Percentiles rank a stretch among this genome's conserved stretches.
These are phyloP conservation scores for Formicarius rufipectus DNA, from an alignment of 2,113 vertebrate genomes.

Conservation along the genomic window DNA sequence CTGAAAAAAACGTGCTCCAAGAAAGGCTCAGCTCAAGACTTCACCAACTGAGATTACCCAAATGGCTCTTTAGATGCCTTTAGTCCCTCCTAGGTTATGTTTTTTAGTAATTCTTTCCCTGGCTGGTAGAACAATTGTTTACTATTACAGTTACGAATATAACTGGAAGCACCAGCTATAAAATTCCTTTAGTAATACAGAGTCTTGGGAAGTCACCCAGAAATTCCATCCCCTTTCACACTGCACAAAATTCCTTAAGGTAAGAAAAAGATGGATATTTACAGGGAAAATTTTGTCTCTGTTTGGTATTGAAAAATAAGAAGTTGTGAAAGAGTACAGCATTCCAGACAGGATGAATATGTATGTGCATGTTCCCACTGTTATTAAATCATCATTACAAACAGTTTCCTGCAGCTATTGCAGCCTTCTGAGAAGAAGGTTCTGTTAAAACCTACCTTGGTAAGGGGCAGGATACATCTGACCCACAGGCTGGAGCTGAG, in stretches of 20 bases:
- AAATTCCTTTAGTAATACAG: neutral
- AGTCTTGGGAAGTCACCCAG: neutral
- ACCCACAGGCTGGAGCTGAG: conserved; percentile 84
- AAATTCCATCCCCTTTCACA: neutral
- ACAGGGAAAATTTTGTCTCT: neutral
- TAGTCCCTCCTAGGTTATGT: neutral
- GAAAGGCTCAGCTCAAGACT: neutral
- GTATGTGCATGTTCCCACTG: neutral
- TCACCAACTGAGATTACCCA: neutral
- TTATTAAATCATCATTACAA: neutral
- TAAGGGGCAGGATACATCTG: conserved; percentile 86
- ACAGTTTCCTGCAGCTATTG: neutral
- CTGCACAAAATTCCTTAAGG: neutral
- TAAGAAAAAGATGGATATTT: neutral
- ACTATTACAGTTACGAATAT: neutral
- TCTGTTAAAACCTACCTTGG: conserved; percentile 78
- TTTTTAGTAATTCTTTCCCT: neutral
- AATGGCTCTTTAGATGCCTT: neutral
- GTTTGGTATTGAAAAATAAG: neutral
- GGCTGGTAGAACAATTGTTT: neutral
- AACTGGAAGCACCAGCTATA: neutral
- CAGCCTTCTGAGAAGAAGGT: neutral
- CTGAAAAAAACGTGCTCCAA: neutral
- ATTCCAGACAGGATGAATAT: neutral
- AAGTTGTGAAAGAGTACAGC: neutral